These are phyloP conservation scores for Mesopsocus fuscifrons DNA, from an alignment of 2,888 invertebrate genomes.

Conservation along the genomic window DNA sequence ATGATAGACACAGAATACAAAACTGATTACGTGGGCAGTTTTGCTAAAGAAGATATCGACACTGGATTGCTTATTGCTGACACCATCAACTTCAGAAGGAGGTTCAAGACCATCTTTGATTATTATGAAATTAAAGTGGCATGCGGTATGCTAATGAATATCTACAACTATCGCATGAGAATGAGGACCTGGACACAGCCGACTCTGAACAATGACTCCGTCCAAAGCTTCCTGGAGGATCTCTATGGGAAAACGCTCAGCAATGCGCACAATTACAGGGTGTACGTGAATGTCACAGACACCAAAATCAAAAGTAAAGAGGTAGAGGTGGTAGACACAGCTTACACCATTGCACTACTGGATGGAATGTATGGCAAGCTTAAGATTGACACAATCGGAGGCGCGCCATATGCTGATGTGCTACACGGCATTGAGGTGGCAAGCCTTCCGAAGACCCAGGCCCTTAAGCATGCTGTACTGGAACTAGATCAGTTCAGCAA, in stretches of 20 bases:
- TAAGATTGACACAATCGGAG: too few relatives aligned
- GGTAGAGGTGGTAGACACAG: too few relatives aligned
- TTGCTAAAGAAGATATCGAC: neutral
- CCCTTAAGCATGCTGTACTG: too few relatives aligned
- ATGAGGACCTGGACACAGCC: neutral
- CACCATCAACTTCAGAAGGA: neutral
- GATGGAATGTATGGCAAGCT: too few relatives aligned
- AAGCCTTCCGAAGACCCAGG: too few relatives aligned
- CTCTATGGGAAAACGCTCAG: neutral
- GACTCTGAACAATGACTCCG: neutral
- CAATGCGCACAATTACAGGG: neutral
- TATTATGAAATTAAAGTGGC: neutral
- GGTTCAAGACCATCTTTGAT: neutral
- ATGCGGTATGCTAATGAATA: neutral
- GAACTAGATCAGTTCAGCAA: too few relatives aligned
- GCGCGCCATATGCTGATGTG: too few relatives aligned
- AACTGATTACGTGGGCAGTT: neutral
- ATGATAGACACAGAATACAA: neutral
- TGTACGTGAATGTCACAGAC: too few relatives aligned
- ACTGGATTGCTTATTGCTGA: neutral
- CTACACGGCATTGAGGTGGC: too few relatives aligned
- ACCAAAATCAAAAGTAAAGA: too few relatives aligned
- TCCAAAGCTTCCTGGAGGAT: neutral
- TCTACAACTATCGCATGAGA: neutral
- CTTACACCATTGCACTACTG: too few relatives aligned